Evolutionary conservation across 2,113 vertebrate genomes (phyloP), one percentile per base, ranked within the genome.

Genomic region (Myotis brandtii): DNA sequence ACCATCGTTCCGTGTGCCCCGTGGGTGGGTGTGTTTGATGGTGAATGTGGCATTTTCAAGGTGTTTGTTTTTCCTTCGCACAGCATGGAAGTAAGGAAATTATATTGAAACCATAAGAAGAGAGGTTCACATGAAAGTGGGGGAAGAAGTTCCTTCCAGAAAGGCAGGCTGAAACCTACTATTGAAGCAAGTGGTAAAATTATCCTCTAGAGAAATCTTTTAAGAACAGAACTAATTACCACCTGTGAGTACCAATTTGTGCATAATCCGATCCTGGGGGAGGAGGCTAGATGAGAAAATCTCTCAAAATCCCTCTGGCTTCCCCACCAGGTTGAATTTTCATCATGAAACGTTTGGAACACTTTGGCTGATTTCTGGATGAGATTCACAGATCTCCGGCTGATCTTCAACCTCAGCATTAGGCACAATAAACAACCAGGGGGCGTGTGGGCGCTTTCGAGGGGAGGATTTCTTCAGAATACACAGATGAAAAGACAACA

Each of bases 141-240:
- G 37, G 67, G 52, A 70, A 95, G 85, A 96, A 86, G 93, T 30
- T 83, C 66, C 91, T 95, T 88, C 59, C 54, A 83, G 66, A 95
- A 95, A 95, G 62, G 69, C 90, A 54, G 69, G 73, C 64, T 95
- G 73, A 75, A 89, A 77, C 54, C 34, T 30, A 83, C 82, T 79
- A 86, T 0, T 96, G 76, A 86, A 95, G 69, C 56, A 81, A 94
- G 85, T 10, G 73, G 48, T 77, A 72, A 73, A 89, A 96, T 80
- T 75, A 93, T 69, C 86, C 93, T 94, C 89, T 6, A 9, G 73
- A 93, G 97, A 94, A 96, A 94, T 62, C 79, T 80, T 77, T 69
- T 91, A 95, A 93, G 96, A 91, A 94, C 85, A 96, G 89, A 66
- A 95, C 86, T 85, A 94, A 86, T 94, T 93, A 90, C 88, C 62